These are phyloP conservation scores for Scytalopus superciliaris DNA, from an alignment of 2,113 vertebrate species.

Conservation along the genomic window DNA sequence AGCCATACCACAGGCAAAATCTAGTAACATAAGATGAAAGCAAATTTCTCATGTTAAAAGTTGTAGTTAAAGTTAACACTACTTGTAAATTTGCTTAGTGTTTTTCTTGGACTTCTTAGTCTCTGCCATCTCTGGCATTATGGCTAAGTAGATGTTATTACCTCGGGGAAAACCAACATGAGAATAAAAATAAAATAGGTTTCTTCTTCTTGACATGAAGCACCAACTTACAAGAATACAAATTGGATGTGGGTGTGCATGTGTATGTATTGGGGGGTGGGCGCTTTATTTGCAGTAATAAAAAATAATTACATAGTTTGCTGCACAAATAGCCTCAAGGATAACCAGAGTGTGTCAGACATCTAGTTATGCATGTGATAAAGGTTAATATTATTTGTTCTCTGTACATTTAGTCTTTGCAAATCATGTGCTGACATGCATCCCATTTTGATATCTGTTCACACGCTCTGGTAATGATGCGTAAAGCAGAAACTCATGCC, in stretches of 20 bases:
- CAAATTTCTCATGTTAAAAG: neutral
- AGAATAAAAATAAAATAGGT: neutral
- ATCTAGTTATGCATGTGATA: constrained; percentile 64
- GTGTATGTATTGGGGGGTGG: neutral
- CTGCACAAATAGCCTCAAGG: constrained; percentile 64
- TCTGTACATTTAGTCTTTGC: constrained; percentile 56
- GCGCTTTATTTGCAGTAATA: constrained; percentile 61
- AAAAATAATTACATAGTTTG: constrained; percentile 69
- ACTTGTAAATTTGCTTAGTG: neutral
- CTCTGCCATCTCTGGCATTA: neutral
- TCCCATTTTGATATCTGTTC: constrained; percentile 57
- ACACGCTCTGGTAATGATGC: constrained; percentile 52
- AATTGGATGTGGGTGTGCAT: constrained; percentile 13
- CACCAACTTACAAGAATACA: constrained; percentile 23
- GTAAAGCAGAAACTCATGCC: constrained; percentile 23
- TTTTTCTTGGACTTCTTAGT: neutral
- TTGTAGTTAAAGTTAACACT: neutral
- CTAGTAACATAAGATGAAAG: neutral
- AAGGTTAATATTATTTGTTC: constrained; percentile 63
- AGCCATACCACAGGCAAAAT: neutral
- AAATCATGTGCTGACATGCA: constrained; percentile 73
- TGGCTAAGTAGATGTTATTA: neutral
- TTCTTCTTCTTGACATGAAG: constrained; percentile 15
- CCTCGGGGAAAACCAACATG: neutral
- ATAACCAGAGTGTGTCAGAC: constrained; percentile 62